Base-by-base conservation (phyloP, 1,140 invertebrate genomes). In the Lucilia sericata region DNA sequence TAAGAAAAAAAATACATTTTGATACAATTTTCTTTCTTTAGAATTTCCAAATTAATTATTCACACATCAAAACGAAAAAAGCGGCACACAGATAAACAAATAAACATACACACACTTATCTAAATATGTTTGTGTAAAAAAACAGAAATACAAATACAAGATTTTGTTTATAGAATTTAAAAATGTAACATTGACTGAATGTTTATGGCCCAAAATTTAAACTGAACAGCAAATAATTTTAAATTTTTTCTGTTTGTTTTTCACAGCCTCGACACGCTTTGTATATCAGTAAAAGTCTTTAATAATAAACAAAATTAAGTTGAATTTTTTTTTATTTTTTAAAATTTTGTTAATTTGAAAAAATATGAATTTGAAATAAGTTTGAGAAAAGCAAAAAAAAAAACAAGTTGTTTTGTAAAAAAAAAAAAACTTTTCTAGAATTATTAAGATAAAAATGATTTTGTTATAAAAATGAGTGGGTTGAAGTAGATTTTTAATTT, bases 41-140 rank as follows among this genome's bases (percentile, higher is more conserved):
- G 47, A 76, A 83, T 84, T 82, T 81, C 21, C 65, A 70, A 82
- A 65, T 13, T 82, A 83, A 85, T 82, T 86, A 85, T 84, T 82
- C 76, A 87, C 86, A 86, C 21, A 49, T 82, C 55, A 75, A 76
- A 84, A 85, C 85, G 84, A 86, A 85, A n/a, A 84, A 86, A 86
- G 84, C 84, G 84, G 84, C 17, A 87, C 80, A 21, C 7, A 21
- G 65, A 19, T 30, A 30, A 30, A 30, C 25, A 30, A 55, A 55
- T 14, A 55, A 55, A 55, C 9, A n/a, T 17, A 55, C 13, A 12
- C 51, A 55, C 14, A n/a, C 12, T 17, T 42, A 55, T 12, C 0
- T 17, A 55, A 55, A 14, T 55, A 1, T 2, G 5, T 55, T 5
- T 17, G 7, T 14, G 13, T 55, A 42, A 7, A 42, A 10, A 8